Percentiles rank a stretch among this genome's conserved stretches.
phyloP scores from a whole-genome alignment of 2,113 vertebrate species.

The Epinephelus cyanopodus region DNA sequence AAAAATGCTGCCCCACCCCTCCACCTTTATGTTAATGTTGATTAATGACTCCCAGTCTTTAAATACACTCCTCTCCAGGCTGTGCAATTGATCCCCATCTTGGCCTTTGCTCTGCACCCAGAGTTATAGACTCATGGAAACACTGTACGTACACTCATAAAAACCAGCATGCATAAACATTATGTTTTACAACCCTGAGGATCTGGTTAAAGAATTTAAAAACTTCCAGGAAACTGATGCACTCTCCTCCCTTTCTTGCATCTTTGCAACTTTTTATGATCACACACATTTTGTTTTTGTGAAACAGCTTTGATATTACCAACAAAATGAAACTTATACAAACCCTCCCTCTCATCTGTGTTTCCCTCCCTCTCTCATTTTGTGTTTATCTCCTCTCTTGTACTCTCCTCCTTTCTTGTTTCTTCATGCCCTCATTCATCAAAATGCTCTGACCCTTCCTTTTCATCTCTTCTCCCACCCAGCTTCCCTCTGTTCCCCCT shows the following conservation, averaged over 20 bases:
- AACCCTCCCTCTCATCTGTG: neutral
- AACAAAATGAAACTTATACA: neutral
- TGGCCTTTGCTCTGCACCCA: constrained; percentile 20
- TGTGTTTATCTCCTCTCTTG: neutral
- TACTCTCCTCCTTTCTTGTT: neutral
- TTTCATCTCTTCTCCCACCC: neutral
- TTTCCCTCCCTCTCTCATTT: neutral
- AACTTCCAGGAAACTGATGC: too few species aligned
- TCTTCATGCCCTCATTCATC: neutral
- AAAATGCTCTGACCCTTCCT: neutral
- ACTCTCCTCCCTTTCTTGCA: neutral
- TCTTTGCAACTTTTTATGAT: neutral
- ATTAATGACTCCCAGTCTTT: constrained; percentile 25
- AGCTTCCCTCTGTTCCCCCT: neutral
- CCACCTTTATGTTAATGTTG: neutral
- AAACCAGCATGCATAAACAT: neutral
- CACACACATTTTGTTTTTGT: neutral
- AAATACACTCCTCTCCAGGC: constrained; percentile 35
- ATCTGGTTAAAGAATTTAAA: neutral
- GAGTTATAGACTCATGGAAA: neutral
- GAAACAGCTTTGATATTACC: neutral
- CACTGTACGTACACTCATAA: neutral
- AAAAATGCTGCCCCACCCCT: neutral
- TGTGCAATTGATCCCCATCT: constrained; percentile 47
- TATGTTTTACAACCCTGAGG: neutral